These are phyloP conservation scores for Drosophila triauraria DNA, from an alignment of 1,140 invertebrate species.

Conservation along the genomic window DNA sequence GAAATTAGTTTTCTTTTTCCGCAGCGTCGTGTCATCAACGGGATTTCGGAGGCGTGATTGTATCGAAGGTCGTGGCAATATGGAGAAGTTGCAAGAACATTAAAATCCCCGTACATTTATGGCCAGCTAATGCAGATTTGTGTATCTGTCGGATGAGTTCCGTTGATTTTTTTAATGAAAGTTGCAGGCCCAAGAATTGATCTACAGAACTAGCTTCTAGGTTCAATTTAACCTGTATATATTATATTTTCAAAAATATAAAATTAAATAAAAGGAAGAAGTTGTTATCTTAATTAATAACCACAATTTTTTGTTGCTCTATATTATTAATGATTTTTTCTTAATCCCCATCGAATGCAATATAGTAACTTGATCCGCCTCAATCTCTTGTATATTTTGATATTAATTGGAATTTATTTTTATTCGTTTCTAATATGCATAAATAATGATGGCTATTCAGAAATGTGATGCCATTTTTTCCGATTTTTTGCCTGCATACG, in stretches of 20 bases:
- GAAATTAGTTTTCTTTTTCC: conserved; percentile 54
- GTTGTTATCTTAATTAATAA: background rate
- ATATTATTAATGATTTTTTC: conserved; percentile 2
- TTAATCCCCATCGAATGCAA: background rate
- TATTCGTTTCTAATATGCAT: conserved; percentile 39
- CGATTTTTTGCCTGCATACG: background rate
- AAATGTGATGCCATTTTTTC: conserved; percentile 16
- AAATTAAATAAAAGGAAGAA: background rate
- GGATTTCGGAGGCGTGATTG: conserved; percentile 50
- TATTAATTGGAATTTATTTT: conserved; percentile 42
- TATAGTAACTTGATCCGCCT: conserved; percentile 30
- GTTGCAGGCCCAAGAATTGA: background rate
- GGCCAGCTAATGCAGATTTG: conserved; percentile 41
- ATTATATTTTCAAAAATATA: background rate
- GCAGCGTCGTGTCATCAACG: conserved; percentile 44
- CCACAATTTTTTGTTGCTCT: background rate
- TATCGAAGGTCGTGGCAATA: conserved; percentile 53
- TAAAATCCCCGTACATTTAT: conserved; percentile 33
- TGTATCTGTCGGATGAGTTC: conserved; percentile 13
- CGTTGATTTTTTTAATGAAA: background rate
- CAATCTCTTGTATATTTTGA: conserved; percentile 9
- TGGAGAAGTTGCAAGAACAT: conserved; percentile 44
- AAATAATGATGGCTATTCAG: conserved; percentile 42
- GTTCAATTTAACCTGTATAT: background rate
- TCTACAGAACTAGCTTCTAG: background rate